Conservation (phyloP, 2,888 invertebrate genomes). For the Cataglyphis altisquamis region DNA sequence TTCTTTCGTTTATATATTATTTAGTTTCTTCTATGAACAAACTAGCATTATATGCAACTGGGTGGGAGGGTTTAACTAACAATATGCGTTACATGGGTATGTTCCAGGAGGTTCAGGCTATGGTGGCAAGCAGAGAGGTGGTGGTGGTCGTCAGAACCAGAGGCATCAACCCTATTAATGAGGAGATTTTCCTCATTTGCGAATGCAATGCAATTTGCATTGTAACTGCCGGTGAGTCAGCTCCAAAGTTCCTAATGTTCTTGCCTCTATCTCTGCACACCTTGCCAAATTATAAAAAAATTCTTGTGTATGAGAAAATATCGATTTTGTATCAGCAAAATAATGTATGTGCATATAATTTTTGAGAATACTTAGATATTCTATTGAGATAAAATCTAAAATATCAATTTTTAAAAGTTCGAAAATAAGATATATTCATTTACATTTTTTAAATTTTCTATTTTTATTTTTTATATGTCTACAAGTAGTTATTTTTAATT, state of each 20-base stretch:
- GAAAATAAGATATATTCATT: neutral
- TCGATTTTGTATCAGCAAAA: neutral
- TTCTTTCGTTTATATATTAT: constrained; percentile 52
- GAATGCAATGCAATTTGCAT: constrained; percentile 84
- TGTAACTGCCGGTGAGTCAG: constrained; percentile 86
- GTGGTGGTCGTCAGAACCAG: constrained; percentile 90
- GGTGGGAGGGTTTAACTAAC: constrained; percentile 78
- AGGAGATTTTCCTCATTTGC: constrained; percentile 82
- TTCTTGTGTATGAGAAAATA: neutral
- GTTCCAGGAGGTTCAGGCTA: constrained; percentile 89
- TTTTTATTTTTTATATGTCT: neutral
- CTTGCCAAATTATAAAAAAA: constrained; percentile 2
- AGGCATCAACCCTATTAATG: constrained; percentile 95
- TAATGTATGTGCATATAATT: neutral
- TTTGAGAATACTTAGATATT: constrained; percentile 13
- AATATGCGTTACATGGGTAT: constrained; percentile 81
- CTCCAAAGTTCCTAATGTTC: constrained; percentile 60
- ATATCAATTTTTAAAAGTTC: neutral
- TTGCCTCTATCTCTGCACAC: constrained; percentile 37
- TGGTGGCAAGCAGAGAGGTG: constrained; percentile 94
- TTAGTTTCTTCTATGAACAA: constrained; percentile 63
- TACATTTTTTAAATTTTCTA: neutral
- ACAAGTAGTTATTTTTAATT: neutral
- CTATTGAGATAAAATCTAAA: neutral
- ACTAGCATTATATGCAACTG: constrained; percentile 61